Conservation (phyloP, 2,797 vertebrate genomes). For the Sebastes minor region DNA sequence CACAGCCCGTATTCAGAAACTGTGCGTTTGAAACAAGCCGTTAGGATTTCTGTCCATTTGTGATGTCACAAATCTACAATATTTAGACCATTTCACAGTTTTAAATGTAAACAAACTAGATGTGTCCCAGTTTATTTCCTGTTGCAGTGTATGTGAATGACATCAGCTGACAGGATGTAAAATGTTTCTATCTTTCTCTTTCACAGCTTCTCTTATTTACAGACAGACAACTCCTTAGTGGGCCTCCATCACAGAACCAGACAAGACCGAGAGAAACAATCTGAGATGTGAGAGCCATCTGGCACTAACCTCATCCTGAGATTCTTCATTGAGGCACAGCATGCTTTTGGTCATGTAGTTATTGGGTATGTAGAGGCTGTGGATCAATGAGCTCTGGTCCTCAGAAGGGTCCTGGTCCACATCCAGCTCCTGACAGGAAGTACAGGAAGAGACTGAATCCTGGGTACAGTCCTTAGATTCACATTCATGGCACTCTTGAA, state of each 20-base stretch:
- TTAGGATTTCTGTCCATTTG: no score
- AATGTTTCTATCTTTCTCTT: background rate
- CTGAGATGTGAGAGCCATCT: background rate
- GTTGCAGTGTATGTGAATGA: no score
- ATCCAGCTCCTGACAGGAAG: conserved; percentile 38
- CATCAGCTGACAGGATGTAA: no score
- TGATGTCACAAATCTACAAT: no score
- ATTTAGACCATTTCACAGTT: no score
- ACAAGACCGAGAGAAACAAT: background rate
- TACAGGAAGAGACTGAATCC: conserved; percentile 4
- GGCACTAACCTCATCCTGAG: conserved; percentile 80
- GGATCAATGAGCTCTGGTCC: conserved; percentile 36
- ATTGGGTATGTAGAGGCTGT: conserved; percentile 60
- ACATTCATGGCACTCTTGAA: background rate
- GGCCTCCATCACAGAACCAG: background rate
- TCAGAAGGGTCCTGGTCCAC: conserved; percentile 27
- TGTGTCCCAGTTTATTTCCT: no score
- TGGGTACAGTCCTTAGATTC: background rate
- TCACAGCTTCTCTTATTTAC: background rate
- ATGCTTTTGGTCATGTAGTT: conserved; percentile 85
- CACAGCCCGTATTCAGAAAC: no score
- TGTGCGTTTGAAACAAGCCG: no score
- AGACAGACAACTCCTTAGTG: background rate
- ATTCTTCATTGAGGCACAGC: conserved; percentile 82
- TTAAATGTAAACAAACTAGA: no score